Evolutionary conservation across 2,888 invertebrate species (phyloP), one percentile per base, ranked within the genome.

Genomic region (Catocala sponsa): DNA sequence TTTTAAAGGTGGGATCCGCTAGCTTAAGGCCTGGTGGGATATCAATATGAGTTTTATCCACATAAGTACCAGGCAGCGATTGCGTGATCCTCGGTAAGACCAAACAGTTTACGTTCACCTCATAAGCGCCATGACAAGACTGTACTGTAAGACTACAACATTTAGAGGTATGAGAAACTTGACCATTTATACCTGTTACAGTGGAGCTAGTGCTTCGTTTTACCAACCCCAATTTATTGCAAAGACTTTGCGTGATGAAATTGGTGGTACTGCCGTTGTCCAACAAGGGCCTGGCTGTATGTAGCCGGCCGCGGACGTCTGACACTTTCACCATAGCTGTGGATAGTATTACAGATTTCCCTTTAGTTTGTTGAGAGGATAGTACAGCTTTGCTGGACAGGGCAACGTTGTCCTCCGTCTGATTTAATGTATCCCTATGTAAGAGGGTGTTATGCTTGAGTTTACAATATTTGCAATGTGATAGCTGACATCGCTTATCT

Each of bases 251-350:
- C 11, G 43, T 43, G 10, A 43, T 11, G n/a, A 43, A 43, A 11
- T 43, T 43, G 11, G 43, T 5, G 11, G 43, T 43, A n/a, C 43
- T 43, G 43, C 43, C 43, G 43, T 43, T 43, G 43, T 43, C 43
- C 43, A 43, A 6, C 43, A 43, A 11, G 10, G 5, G 43, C 15
- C 15, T 15, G 15, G 15, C 15, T 15, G 15, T 15, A 15, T 15
- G 15, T 15, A 15, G 15, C 15, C 15, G 15, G 15, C 15, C 15
- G 15, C 15, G 15, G 15, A 15, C 15, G 15, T 15, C 15, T 15
- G 15, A 0, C 43, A 43, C 43, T 5, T 43, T 43, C n/a, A n/a
- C 43, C 43, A 43, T 1, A 10, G 43, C 43, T 43, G 43, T 43
- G 43, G 43, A 43, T 43, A 43, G n/a, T 5, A 43, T 10, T 5